Base-by-base conservation (phyloP, 1,140 invertebrate genomes). In the Acyrthosiphon pisum region DNA sequence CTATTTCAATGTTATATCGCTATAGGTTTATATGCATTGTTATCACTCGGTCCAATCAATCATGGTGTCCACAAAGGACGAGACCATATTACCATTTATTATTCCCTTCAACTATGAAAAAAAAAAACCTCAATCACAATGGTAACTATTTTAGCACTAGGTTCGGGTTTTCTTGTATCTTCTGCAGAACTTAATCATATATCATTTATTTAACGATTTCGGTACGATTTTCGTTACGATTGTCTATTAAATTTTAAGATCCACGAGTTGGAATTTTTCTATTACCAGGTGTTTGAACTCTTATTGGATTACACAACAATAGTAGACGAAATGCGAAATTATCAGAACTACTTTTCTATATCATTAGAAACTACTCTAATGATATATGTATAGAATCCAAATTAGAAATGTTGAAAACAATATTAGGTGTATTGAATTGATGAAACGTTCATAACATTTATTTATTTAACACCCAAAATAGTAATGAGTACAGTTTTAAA, bases 61-160 rank as follows among this genome's bases (percentile, higher is more conserved):
- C 84, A 86, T 11, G 23, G 84, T 86, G 26, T 86, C 84, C 23
- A 46, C 23, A 46, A 86, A 41, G 23, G 84, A 86, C 14, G 26
- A 26, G 22, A 86, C 41, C 83, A 44, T 86, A 86, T 86, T 46
- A 86, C 9, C 84, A 86, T 86, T 86, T 86, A 44, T 86, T 86
- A 86, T 86, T 86, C 26, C 41, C 11, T 86, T 86, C 84, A 86
- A 86, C 23, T 86, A 41, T 26, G 84, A 81, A 83, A 84, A 86
- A 84, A 44, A 44, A 86, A 11, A 86, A 86, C 26, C 41, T 9
- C 41, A 44, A 46, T 86, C 26, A 26, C 84, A n/a, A 86, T 46
- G 84, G 84, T 44, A 86, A 44, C 26, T 86, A 46, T n/a, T n/a
- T n/a, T 8, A 11, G 23, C 41, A 86, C 11, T 44, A 86, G 9